phyloP scores from a whole-genome alignment of 2,888 invertebrate species.

The Lamellibrachia satsuma region DNA sequence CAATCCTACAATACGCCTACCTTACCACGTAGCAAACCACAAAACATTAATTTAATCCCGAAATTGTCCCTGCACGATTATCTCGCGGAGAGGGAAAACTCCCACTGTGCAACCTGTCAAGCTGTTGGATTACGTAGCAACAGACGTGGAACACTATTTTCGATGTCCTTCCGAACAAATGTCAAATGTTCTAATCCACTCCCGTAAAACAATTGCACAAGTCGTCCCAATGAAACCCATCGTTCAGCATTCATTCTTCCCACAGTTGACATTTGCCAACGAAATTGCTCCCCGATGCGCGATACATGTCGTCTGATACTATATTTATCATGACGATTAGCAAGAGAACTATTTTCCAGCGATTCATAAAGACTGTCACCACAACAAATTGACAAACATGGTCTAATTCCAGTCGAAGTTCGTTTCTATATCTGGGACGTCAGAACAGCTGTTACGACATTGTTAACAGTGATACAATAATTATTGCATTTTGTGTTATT shows the following conservation, averaged over 20 bases:
- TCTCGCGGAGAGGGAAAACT: background rate
- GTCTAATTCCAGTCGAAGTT: background rate
- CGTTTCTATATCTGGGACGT: background rate
- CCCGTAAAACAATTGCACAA: background rate
- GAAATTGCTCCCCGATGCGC: slow-evolving; percentile 6
- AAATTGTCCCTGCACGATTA: background rate
- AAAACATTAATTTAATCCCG: background rate
- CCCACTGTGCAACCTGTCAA: background rate
- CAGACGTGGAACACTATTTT: background rate
- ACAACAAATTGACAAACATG: background rate
- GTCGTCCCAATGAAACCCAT: background rate
- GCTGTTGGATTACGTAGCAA: background rate
- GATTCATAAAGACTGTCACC: background rate
- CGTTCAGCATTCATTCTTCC: background rate
- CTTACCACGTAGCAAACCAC: background rate
- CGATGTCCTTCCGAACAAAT: background rate
- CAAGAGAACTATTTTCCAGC: background rate
- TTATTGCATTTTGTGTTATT: too few relatives aligned
- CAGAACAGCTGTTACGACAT: background rate
- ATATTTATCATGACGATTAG: background rate
- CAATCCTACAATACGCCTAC: background rate
- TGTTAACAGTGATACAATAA: background rate
- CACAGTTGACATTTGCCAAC: background rate
- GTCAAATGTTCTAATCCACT: slow-evolving; percentile 9
- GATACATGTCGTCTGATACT: background rate